These are phyloP conservation scores for Trematocara macrostoma DNA, from an alignment of 2,113 vertebrate species.

Conservation along the genomic window DNA sequence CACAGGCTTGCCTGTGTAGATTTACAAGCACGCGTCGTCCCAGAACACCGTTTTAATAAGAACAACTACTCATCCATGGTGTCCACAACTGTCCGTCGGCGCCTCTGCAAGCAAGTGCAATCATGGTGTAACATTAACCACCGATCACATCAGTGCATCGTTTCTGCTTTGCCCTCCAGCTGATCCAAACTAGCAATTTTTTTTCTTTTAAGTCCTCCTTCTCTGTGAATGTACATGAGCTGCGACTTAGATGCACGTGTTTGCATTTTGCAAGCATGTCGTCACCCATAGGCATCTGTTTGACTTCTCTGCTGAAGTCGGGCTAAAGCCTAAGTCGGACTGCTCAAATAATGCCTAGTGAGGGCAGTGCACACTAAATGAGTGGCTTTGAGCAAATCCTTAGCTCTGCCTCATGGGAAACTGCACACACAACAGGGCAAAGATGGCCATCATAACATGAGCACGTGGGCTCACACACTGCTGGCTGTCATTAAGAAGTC, in stretches of 20 bases:
- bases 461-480: neutral
- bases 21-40: neutral
- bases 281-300: neutral
- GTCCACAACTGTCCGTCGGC: neutral
- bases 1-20: neutral
- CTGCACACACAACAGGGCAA: neutral
- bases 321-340: constrained; percentile 26
- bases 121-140: neutral
- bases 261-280: neutral
- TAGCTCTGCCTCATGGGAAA: constrained; percentile 29
- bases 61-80: neutral
- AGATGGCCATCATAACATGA: neutral
- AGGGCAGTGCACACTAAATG: constrained; percentile 37
- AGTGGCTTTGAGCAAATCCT: constrained; percentile 56
- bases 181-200: neutral
- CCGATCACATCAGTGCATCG: neutral
- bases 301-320: constrained; percentile 24
- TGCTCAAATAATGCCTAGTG: constrained; percentile 38
- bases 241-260: neutral
- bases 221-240: neutral
- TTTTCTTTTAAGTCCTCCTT: neutral
- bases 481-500: neutral
- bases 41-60: neutral
- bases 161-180: neutral
- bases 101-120: neutral